These are phyloP conservation scores for Tinea semifulvella DNA, from an alignment of 2,888 invertebrate genomes.

Conservation along the genomic window DNA sequence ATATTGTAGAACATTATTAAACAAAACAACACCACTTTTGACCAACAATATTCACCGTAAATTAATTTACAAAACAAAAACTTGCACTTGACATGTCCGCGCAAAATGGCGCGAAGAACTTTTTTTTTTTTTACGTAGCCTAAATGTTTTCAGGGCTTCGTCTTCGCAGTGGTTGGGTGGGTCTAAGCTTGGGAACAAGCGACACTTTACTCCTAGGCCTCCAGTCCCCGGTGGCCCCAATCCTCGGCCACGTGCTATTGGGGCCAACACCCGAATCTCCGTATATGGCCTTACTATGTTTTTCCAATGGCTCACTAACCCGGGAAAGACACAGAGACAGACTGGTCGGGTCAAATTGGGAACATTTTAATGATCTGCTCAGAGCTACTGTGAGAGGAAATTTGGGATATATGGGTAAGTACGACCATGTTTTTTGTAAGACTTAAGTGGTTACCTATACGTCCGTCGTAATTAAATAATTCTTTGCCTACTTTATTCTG, in stretches of 20 bases:
- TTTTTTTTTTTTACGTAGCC: no score
- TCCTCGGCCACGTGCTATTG: conserved; percentile 86
- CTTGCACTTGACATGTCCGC: no score
- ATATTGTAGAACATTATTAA: no score
- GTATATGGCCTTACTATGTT: conserved; percentile 92
- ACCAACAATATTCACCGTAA: no score
- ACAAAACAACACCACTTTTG: no score
- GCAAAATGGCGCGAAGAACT: no score
- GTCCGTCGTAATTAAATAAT: no score
- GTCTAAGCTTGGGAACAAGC: conserved; percentile 92
- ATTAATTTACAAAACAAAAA: no score
- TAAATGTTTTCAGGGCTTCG: conserved; percentile 76
- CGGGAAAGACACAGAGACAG: conserved; percentile 83
- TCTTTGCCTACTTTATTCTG: no score
- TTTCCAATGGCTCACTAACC: conserved; percentile 93
- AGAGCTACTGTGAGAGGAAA: conserved; percentile 89
- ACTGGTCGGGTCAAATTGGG: conserved; percentile 83
- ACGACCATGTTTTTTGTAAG: no score
- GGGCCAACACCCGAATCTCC: conserved; percentile 81
- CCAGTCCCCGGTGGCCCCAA: conserved; percentile 69
- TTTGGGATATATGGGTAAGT: conserved; percentile 86
- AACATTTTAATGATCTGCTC: conserved; percentile 82
- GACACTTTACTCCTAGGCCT: conserved; percentile 90
- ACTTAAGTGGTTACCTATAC: no score
- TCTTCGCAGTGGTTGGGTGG: conserved; percentile 81